phyloP scores from a whole-genome alignment of 1,140 invertebrate genomes.

The Limonius californicus region DNA sequence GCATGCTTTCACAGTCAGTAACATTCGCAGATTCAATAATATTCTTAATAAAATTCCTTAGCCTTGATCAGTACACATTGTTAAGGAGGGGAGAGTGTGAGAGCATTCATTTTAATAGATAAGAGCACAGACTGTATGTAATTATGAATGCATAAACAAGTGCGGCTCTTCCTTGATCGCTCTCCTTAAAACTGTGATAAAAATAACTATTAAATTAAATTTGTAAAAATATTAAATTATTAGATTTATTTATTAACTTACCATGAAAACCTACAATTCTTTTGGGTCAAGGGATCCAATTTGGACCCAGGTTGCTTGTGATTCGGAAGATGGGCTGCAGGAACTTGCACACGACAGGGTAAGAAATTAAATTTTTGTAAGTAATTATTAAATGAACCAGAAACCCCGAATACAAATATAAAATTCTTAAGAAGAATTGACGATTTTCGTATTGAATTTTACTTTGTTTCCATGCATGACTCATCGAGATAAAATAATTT shows the following conservation, averaged over 20 bases:
- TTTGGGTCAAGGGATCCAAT: conserved; percentile 29
- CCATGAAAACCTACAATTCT: conserved; percentile 23
- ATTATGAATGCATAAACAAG: too few species aligned
- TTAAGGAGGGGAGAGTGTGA: too few species aligned
- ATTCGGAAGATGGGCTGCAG: conserved; percentile 28
- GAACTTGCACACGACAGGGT: not conserved
- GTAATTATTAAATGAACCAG: not conserved
- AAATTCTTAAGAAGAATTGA: too few species aligned
- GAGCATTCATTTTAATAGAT: too few species aligned
- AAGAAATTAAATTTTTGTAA: not conserved
- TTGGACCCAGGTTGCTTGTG: conserved; percentile 28
- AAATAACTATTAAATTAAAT: not conserved
- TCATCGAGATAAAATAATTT: too few species aligned
- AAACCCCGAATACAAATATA: not conserved
- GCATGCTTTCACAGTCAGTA: too few species aligned
- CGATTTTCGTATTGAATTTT: too few species aligned
- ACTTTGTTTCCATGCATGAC: too few species aligned
- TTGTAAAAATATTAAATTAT: not conserved
- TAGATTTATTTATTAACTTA: not conserved
- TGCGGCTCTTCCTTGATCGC: not conserved
- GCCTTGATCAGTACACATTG: too few species aligned
- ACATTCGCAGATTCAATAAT: too few species aligned
- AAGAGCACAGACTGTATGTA: too few species aligned
- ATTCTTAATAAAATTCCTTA: too few species aligned
- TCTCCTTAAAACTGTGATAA: not conserved